These are phyloP conservation scores for Trichopria drosophilae DNA, from an alignment of 2,888 invertebrate genomes.

Conservation along the genomic window DNA sequence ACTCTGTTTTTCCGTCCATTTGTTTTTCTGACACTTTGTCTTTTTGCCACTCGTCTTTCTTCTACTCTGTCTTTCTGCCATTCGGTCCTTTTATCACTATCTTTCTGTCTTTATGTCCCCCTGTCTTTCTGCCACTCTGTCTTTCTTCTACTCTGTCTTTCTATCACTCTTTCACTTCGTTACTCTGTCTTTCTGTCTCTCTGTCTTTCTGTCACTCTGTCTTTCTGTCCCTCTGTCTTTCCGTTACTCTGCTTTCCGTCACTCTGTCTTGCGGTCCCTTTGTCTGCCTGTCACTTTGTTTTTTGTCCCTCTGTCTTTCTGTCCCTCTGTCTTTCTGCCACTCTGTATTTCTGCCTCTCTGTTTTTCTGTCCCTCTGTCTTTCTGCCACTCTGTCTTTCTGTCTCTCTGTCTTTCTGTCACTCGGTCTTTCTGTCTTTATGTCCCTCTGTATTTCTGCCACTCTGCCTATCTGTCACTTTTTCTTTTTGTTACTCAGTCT, in stretches of 20 bases:
- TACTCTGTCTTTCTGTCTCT: too few species aligned
- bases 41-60: too few species aligned
- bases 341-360: neutral
- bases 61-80: too few species aligned
- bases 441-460: slow-evolving; percentile 15
- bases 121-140: too few species aligned
- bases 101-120: neutral
- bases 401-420: slow-evolving; percentile 5
- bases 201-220: slow-evolving; percentile 25
- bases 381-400: too few species aligned
- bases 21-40: too few species aligned
- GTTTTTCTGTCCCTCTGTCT: neutral
- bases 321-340: too few species aligned
- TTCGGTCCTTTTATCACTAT: neutral
- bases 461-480: slow-evolving; percentile 3
- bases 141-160: neutral
- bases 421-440: neutral
- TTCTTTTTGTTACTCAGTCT: too few species aligned
- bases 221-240: too few species aligned
- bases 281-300: slow-evolving; percentile 51
- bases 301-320: neutral
- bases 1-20: too few species aligned
- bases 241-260: slow-evolving; percentile 20
- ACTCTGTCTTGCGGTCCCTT: slow-evolving; percentile 45
- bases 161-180: neutral